Evolutionary conservation across 2,888 invertebrate species (phyloP), one percentile per base, ranked within the genome.

Genomic region (Chaetoderma sp.): DNA sequence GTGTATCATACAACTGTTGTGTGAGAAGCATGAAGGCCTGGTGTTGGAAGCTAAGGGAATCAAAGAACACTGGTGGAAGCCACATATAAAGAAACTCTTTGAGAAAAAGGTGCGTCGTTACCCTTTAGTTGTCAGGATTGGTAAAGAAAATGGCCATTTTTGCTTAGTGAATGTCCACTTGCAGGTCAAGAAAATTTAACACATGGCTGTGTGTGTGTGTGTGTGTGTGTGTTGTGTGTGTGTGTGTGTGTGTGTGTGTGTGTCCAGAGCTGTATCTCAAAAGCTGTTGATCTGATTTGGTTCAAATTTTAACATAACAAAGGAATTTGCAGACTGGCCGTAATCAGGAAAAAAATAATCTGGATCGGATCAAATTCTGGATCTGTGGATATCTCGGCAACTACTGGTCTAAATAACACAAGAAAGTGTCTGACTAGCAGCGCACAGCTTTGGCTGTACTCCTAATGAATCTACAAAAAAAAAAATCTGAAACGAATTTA

Each of bases 11-110:
- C 91, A 92, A 73, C 89, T 91, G 69, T 88, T 97, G 42, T 96
- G 96, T 86, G 91, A 92, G 75, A 91, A 91, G 77, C 93, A 93
- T 79, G 92, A 93, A 79, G 94, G 94, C 0, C 89, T 94, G 45
- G 89, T 92, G n/a, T 90, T 94, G 2, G 97, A 98, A 84, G 96
- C 96, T 6, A 93, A 93, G 83, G 92, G 93, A 25, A 94, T 96
- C 83, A 96, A 96, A 84, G 92, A 94, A 78, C 96, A 95, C 83
- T 92, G 91, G 79, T 93, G 94, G 89, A 93, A 91, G 78, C 91
- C 91, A 60, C 92, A 94, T 57, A 90, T 97, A 42, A 90, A 90
- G 72, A 91, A 91, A 74, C 90, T 94, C 74, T 92, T 94, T 82
- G 90, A 92, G 3, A 91, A 90, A 85, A 90, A 89, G 83, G 91